Evolutionary conservation across 2,797 vertebrate genomes (phyloP), one percentile per base, ranked within the genome.

Genomic region (Sandelia bainsii): DNA sequence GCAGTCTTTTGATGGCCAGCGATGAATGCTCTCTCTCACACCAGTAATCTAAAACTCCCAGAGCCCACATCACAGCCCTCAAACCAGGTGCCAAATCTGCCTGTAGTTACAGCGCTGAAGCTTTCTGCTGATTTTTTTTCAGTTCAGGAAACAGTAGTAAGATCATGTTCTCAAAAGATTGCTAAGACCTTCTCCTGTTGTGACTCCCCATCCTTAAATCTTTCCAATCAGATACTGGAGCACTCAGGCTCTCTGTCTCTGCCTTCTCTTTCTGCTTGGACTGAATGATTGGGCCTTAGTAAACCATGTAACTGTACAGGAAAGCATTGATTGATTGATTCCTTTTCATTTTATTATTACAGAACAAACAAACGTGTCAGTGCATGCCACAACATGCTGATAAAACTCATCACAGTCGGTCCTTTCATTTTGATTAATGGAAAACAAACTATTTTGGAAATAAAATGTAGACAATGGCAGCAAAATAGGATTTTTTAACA

Each of bases 21-120:
- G 20, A 81, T 92, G 85, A 93, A 92, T 91, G 88, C 80, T 10
- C 80, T 85, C 87, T 73, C 87, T 92, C 88, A 90, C 88, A 90
- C 83, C 83, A 79, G 89, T 89, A 87, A 90, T 79, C 85, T 65
- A 91, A 91, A 89, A 83, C 87, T 82, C 81, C 58, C 77, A 79
- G 71, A 82, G 77, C 74, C 66, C 70, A 78, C 77, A 77, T 70
- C 49, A 5, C 39, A 13, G 83, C 80, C 81, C 83, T 80, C 79
- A 48, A 46, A 69, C 67, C 82, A 70, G 73, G 39, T 63, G 83
- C 86, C 86, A 86, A 13, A 67, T 75, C 84, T 80, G 73, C 77
- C 82, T 87, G 87, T 77, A 82, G 78, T 81, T 81, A 84, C 82
- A 79, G 53, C 65, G 60, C 51, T 50, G 40, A 12, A 69, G 66